A percentile compares a stretch with the other conserved stretches of the same genome.
Conservation (phyloP, 2,888 invertebrate genomes). For the Subacronicta megacephala region DNA sequence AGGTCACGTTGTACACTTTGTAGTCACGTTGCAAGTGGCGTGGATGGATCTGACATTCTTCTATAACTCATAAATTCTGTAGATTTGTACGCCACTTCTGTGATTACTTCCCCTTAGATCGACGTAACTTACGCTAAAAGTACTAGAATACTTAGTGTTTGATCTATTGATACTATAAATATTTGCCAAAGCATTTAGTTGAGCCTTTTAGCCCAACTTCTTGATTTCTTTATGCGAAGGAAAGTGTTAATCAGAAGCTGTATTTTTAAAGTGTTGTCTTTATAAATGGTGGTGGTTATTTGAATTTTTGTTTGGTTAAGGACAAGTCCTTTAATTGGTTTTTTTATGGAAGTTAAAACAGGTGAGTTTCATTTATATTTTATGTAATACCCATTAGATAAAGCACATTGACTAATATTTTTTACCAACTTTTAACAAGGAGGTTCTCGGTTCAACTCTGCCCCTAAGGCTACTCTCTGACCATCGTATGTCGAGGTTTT, state of each 20-base stretch:
- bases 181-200: background rate
- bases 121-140: constrained; percentile 43
- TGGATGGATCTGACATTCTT: constrained; percentile 76
- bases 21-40: constrained; percentile 91
- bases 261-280: constrained; percentile 9
- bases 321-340: constrained; percentile 8
- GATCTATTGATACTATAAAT: no score
- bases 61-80: constrained; percentile 46
- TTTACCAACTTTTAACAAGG: no score
- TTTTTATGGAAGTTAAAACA: constrained; percentile 40
- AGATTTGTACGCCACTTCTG: constrained; percentile 42
- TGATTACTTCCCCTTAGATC: constrained; percentile 36
- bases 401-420: no score
- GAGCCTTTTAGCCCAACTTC: constrained; percentile 16
- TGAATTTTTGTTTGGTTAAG: constrained; percentile 25
- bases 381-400: no score
- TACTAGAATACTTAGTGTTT: constrained; percentile 46
- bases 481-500: no score
- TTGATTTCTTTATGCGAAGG: constrained; percentile 6
- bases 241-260: constrained; percentile 17
- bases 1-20: constrained; percentile 48
- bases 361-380: constrained; percentile 52
- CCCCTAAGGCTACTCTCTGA: no score
- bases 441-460: no score
- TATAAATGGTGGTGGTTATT: background rate